Evolutionary conservation across 2,113 vertebrate species (phyloP).

Genomic region (Spheniscus mendiculus): DNA sequence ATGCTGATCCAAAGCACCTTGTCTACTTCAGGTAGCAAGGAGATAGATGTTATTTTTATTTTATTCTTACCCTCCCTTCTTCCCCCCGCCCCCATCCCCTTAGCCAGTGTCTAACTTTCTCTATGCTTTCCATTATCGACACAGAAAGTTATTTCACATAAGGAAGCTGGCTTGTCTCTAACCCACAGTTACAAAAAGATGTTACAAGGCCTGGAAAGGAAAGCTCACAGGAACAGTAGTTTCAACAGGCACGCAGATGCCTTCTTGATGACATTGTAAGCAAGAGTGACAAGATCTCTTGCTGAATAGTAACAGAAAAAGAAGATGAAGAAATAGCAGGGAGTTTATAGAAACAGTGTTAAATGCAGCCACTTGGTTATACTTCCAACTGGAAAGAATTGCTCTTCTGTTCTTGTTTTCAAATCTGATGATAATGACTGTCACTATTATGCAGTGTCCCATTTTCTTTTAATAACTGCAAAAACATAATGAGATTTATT

Average conservation of each 20-base stretch:
- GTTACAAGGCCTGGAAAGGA: neutral
- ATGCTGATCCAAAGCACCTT: neutral
- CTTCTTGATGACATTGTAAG: neutral
- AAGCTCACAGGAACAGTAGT: neutral
- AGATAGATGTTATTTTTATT: neutral
- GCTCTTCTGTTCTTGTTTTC: neutral
- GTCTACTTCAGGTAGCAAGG: neutral
- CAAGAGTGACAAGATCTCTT: neutral
- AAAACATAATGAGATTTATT: neutral
- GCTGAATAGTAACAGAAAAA: neutral
- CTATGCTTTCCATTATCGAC: neutral
- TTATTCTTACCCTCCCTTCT: neutral
- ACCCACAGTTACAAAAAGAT: neutral
- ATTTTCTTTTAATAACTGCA: neutral
- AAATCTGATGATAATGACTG: neutral
- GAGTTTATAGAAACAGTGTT: neutral
- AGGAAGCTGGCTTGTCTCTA: neutral
- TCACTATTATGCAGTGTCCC: neutral
- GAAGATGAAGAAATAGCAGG: neutral
- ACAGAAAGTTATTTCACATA: neutral
- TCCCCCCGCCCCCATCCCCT: rapidly evolving
- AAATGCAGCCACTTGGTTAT: neutral
- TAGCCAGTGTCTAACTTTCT: neutral
- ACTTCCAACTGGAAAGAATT: neutral
- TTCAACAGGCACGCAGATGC: neutral